phyloP scores from a whole-genome alignment of 2,888 invertebrate species.

The Sphaeridia pumilis region DNA sequence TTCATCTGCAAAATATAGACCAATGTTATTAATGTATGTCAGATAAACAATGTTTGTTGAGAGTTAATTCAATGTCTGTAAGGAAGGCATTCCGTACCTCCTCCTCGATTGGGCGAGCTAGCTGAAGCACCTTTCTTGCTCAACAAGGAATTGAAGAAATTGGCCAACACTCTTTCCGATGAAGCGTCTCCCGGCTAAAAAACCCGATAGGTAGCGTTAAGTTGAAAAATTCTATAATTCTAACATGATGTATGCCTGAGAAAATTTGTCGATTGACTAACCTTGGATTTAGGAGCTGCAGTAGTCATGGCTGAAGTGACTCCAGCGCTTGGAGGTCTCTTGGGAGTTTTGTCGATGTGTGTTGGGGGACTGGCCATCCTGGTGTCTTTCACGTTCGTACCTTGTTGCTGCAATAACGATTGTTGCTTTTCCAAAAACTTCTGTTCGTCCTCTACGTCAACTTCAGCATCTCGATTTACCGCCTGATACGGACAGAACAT shows the following conservation, averaged over 20 bases:
- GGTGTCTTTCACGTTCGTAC: constrained; percentile 37
- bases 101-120: constrained; percentile 44
- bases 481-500: constrained; percentile 49
- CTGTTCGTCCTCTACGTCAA: constrained; percentile 91
- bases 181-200: constrained; percentile 66
- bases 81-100: too few species aligned
- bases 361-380: constrained; percentile 27
- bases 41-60: too few species aligned
- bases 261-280: too few species aligned
- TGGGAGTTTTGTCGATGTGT: constrained; percentile 18
- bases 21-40: background rate
- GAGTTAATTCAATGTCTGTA: too few species aligned
- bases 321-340: constrained; percentile 15
- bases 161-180: constrained; percentile 90
- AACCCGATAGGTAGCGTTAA: too few species aligned
- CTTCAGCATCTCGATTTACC: constrained; percentile 77
- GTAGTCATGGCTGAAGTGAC: constrained; percentile 22
- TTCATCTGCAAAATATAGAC: too few species aligned
- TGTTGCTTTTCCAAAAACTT: constrained; percentile 71
- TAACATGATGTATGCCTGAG: too few species aligned
- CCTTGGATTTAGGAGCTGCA: too few species aligned
- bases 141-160: constrained; percentile 94
- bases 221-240: background rate
- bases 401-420: constrained; percentile 45
- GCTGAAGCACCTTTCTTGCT: constrained; percentile 76